A percentile compares a stretch with the other conserved stretches of the same genome.
phyloP scores from a whole-genome alignment of 2,797 vertebrate species.

The Atherinosoma microstoma region DNA sequence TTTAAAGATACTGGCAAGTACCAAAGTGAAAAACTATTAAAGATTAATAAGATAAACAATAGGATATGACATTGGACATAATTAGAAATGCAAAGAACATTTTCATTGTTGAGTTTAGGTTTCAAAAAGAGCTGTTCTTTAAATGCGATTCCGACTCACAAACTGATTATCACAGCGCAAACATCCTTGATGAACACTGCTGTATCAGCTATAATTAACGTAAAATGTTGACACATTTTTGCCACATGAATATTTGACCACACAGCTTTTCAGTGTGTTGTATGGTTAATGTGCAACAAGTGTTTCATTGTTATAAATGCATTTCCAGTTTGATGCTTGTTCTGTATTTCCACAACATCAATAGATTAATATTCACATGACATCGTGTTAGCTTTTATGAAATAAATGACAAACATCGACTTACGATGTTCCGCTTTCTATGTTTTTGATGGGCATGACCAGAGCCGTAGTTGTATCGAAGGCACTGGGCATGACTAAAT shows the following conservation, averaged over 20 bases:
- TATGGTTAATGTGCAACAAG: background rate
- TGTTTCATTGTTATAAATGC: background rate
- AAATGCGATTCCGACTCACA: background rate
- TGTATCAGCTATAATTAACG: background rate
- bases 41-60: constrained; percentile 46
- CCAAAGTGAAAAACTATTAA: constrained; percentile 47
- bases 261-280: background rate
- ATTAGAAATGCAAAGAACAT: constrained; percentile 46
- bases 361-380: background rate
- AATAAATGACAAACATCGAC: background rate
- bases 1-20: constrained; percentile 57
- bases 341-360: background rate
- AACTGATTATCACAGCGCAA: too few species aligned
- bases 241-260: background rate
- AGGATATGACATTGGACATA: constrained; percentile 43
- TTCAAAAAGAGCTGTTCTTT: background rate
- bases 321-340: background rate
- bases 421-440: background rate
- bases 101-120: background rate
- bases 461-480: too few species aligned
- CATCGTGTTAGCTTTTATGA: background rate
- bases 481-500: background rate
- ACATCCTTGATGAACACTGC: too few species aligned
- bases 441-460: constrained; percentile 7
- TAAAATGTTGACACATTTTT: background rate